Evolutionary conservation across 2,113 vertebrate species (phyloP), one percentile per base, ranked within the genome.

Genomic region (Xenopus borealis): DNA sequence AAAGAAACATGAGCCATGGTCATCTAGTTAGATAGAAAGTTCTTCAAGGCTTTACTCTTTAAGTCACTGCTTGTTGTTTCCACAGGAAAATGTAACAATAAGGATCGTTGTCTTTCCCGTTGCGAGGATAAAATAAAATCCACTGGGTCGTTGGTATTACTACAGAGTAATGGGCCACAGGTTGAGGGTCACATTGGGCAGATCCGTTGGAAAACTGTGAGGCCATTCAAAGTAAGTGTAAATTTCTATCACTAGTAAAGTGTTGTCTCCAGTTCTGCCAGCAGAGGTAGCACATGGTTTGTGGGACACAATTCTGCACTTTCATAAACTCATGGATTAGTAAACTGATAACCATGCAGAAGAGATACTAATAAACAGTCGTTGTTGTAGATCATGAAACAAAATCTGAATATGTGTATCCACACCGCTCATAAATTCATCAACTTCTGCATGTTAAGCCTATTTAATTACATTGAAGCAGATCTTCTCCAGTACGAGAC

Each of bases 251-350:
- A 14, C 17, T 5, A 3, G 12, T 5, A 12, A 19, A 3, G 46
- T 20, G 72, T 19, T n/a, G 14, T 30, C 10, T 44, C 6, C 40
- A 5, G 1, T 50, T 13, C 10, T 3, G 18, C 72, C 72, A 67
- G 64, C 33, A 68, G 72, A 40, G 20, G 72, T 52, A 44, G 72
- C 9, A 72, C 3, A 33, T 12, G 46, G 47, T 19, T 63, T 53
- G 46, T 18, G 3, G 16, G 27, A 72, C 17, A 6, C 16, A 23
- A 45, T 18, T 13, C 23, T 7, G 12, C 9, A 3, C 11, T 17
- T 53, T 11, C 50, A 53, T 18, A 8, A 53, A 10, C 27, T 7
- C 0, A 27, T 12, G 14, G 57, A 57, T 72, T 44, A 17, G 71
- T 14, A 53, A 40, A 30, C 16, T 8, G 44, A 72, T 65, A 47